Evolutionary conservation across 2,888 invertebrate genomes (phyloP), one percentile per base, ranked within the genome.

Genomic region (Chydorus sphaericus): DNA sequence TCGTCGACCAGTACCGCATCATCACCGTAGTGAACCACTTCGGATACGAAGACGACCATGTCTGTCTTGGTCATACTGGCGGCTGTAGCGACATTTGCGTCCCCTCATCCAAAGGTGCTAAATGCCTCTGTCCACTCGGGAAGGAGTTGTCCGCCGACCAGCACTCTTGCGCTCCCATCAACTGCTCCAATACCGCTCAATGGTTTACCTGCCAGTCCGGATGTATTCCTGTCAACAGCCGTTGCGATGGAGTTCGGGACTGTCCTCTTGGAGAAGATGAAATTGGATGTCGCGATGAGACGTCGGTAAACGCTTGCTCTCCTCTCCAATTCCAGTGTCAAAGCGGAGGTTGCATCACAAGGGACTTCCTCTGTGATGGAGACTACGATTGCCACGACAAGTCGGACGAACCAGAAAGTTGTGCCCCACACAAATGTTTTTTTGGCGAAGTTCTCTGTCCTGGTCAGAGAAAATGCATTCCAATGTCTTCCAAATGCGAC

Each of bases 181-280:
- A 52, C 36, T 52, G 52, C 23, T 10, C 33, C 14, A n/a, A n/a
- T n/a, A 14, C 62, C 61, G 44, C 23, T 20, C 26, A 44, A 44
- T 63, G 61, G 36, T 83, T 76, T 66, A 77, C 77, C 59, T 89
- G 89, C 65, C 69, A 69, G 26, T 76, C 77, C 60, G 82, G 81
- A 1, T 66, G 66, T 56, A 61, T 66, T 37, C 61, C 62, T 33
- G 51, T 56, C 18, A 59, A 61, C 14, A 61, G 60, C 51, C 57
- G 62, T 29, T 66, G 65, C 52, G 64, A 66, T 59, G 63, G 63
- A 18, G 58, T 62, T 8, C 31, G 52, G 8, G 65, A 66, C 55
- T 66, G 66, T 44, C 57, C 60, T 58, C 60, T 62, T 38, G 61
- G 62, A 59, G 63, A 65, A 60, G 61, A 65, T 59, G 52, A 58